Conservation (phyloP, 1,140 invertebrate genomes). For the Anoplophora glabripennis region DNA sequence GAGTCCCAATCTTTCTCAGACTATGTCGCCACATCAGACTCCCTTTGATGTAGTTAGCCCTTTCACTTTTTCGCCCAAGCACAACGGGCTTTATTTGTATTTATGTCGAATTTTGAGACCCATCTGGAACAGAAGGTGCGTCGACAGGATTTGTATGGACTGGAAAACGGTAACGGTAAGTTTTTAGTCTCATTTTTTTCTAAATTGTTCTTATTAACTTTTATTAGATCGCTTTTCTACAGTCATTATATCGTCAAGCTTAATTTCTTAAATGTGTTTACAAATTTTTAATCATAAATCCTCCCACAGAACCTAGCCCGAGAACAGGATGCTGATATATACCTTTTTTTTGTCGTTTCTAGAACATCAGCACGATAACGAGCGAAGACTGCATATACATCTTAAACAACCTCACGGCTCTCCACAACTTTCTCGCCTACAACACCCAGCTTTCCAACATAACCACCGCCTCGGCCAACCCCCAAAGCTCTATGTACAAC, state of each 20-base stretch:
- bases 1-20: slow-evolving; percentile 7
- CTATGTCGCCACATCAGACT: slow-evolving; percentile 13
- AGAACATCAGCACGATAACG: slow-evolving; percentile 52
- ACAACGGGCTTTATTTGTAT: slow-evolving; percentile 91
- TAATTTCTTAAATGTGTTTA: too few species aligned
- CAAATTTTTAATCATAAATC: too few species aligned
- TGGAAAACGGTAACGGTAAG: slow-evolving; percentile 62
- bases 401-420: slow-evolving; percentile 59
- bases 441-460: slow-evolving; percentile 54
- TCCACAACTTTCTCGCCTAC: slow-evolving; percentile 63
- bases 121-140: slow-evolving; percentile 74
- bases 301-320: too few species aligned
- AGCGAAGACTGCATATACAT: slow-evolving; percentile 59
- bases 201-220: too few species aligned
- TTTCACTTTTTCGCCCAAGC: slow-evolving; percentile 76
- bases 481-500: slow-evolving; percentile 11
- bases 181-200: slow-evolving; percentile 26
- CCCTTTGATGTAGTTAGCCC: slow-evolving; percentile 26
- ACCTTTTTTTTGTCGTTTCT: slow-evolving; percentile 18
- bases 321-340: too few species aligned
- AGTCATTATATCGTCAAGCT: too few species aligned
- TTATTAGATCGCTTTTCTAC: too few species aligned
- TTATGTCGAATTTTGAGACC: slow-evolving; percentile 80
- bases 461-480: not conserved
- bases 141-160: slow-evolving; percentile 58